Percentiles rank a stretch among this genome's conserved stretches.
Conservation (phyloP, 1,140 invertebrate species). For the Euura lappo region DNA sequence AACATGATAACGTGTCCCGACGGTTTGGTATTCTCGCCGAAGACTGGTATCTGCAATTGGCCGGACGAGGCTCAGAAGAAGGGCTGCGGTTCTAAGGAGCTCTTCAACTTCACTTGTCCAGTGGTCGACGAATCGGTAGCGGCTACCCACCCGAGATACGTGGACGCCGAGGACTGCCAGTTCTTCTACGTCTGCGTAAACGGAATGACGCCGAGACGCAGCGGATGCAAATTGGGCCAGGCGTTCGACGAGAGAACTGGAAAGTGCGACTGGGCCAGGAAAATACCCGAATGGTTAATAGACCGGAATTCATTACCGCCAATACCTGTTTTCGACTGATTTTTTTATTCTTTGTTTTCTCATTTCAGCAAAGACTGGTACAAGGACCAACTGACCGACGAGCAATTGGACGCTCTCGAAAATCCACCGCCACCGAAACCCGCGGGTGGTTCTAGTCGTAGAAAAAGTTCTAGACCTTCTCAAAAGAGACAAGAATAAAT, state of each 20-base stretch:
- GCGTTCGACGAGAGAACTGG: constrained; percentile 86
- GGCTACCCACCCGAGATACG: constrained; percentile 82
- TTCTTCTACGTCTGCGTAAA: constrained; percentile 93
- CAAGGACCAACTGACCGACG: constrained; percentile 81
- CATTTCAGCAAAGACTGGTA: constrained; percentile 83
- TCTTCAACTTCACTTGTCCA: constrained; percentile 87
- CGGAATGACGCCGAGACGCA: constrained; percentile 79
- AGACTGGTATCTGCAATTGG: constrained; percentile 90
- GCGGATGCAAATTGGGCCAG: constrained; percentile 88
- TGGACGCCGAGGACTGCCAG: constrained; percentile 89
- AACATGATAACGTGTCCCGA: constrained; percentile 89
- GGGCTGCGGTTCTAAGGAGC: constrained; percentile 82
- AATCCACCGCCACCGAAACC: constrained; percentile 71
- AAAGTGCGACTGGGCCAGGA: constrained; percentile 86
- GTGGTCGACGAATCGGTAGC: constrained; percentile 74
- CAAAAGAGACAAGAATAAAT: constrained; percentile 28
- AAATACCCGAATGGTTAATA: constrained; percentile 87
- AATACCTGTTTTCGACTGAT: background rate
- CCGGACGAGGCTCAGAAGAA: constrained; percentile 87
- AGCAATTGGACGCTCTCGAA: constrained; percentile 77
- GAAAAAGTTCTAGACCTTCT: constrained; percentile 41
- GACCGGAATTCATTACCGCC: background rate
- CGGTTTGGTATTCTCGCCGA: constrained; percentile 87
- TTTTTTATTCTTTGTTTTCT: constrained; percentile 8
- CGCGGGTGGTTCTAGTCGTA: constrained; percentile 64